Evolutionary conservation across 2,888 invertebrate genomes (phyloP).

Genomic region (Toxonevra muliebris): DNA sequence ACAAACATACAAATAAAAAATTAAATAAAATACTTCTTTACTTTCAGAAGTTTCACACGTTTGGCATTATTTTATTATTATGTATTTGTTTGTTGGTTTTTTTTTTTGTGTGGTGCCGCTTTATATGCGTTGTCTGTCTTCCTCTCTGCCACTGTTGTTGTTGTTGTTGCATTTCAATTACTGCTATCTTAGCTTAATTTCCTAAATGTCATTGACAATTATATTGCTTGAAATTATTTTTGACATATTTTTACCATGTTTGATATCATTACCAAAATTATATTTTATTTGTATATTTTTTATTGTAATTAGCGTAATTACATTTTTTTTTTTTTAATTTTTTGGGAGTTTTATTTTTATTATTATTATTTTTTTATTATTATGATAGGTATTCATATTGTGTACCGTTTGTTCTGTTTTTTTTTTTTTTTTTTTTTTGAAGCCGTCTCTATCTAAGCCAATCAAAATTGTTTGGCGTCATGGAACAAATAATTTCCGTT

Average conservation of each 20-base stretch:
- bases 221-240: slow-evolving; percentile 50
- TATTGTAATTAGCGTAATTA: slow-evolving; percentile 48
- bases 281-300: slow-evolving; percentile 40
- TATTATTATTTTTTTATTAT: background rate
- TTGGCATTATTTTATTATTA: too few species aligned
- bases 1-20: background rate
- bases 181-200: slow-evolving; percentile 11
- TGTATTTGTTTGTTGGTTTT: too few species aligned
- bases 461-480: slow-evolving; percentile 19
- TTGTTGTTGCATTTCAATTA: slow-evolving; percentile 17
- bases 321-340: background rate
- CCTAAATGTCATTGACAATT: slow-evolving; percentile 48
- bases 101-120: background rate
- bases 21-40: background rate
- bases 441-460: slow-evolving; percentile 5
- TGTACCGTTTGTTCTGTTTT: too few species aligned
- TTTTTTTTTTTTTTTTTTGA: slow-evolving; percentile 15
- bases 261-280: slow-evolving; percentile 54
- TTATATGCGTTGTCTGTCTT: background rate
- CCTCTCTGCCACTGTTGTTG: too few species aligned
- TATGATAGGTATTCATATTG: background rate
- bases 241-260: slow-evolving; percentile 49
- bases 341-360: background rate
- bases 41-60: too few species aligned
- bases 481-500: background rate